A percentile compares a stretch with the other conserved stretches of the same genome.
Conservation (phyloP, 2,888 invertebrate species). For the Portevinia maculata region DNA sequence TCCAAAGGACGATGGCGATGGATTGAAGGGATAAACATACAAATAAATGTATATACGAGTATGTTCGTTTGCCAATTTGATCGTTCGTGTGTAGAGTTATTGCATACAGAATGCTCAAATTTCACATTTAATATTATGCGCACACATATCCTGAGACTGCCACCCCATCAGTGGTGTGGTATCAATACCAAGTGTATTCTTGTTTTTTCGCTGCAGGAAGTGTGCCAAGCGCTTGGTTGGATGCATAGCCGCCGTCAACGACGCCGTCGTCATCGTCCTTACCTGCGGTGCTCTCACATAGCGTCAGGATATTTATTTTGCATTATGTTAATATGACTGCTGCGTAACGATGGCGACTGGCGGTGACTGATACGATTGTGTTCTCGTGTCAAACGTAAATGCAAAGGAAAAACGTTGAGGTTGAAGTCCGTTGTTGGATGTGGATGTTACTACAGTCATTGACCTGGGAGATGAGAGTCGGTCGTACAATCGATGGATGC, state of each 20-base stretch:
- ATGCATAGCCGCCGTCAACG: slow-evolving; percentile 15
- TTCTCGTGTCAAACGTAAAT: slow-evolving; percentile 48
- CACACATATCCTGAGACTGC: slow-evolving; percentile 14
- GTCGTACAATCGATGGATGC: too few species aligned
- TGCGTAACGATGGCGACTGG: slow-evolving; percentile 38
- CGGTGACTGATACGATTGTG: slow-evolving; percentile 47
- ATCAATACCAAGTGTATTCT: background rate
- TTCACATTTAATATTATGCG: slow-evolving; percentile 45
- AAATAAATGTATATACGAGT: background rate
- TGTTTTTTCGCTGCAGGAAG: slow-evolving; percentile 7
- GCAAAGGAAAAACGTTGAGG: slow-evolving; percentile 33
- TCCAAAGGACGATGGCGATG: slow-evolving; percentile 32
- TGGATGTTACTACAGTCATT: slow-evolving; percentile 14
- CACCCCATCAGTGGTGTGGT: background rate
- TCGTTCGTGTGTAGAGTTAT: slow-evolving; percentile 48
- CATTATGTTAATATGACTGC: slow-evolving; percentile 33
- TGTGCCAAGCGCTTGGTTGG: slow-evolving; percentile 5
- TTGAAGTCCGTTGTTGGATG: background rate
- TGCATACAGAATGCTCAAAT: slow-evolving; percentile 41
- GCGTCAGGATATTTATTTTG: slow-evolving; percentile 25
- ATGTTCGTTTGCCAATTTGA: slow-evolving; percentile 54
- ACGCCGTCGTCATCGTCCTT: background rate
- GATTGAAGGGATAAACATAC: slow-evolving; percentile 26
- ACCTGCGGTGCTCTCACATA: background rate
- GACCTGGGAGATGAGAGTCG: slow-evolving; percentile 10